A percentile compares a stretch with the other conserved stretches of the same genome.
These are phyloP conservation scores for Drosophila seclusa DNA, from an alignment of 2,888 invertebrate species.

Conservation along the genomic window DNA sequence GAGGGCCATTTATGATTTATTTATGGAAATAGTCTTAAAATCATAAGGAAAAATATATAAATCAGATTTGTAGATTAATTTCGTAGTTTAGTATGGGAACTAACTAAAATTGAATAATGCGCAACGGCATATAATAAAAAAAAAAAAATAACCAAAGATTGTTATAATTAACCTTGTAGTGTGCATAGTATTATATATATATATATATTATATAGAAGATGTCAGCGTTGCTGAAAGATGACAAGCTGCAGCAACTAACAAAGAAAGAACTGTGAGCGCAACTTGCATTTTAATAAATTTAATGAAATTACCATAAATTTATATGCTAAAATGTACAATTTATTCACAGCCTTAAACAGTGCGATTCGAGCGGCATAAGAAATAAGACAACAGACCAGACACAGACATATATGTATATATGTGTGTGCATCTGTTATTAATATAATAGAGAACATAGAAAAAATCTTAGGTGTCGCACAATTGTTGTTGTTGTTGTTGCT, in stretches of 20 bases:
- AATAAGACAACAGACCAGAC: constrained; percentile 53
- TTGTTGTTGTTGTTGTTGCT: constrained; percentile 36
- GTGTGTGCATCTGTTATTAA: constrained; percentile 15
- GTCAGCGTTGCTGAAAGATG: neutral
- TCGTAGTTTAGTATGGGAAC: neutral
- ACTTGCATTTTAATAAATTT: constrained; percentile 70
- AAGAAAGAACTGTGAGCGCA: constrained; percentile 44
- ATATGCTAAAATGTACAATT: constrained; percentile 66
- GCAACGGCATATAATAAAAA: neutral
- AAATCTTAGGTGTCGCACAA: constrained; percentile 56
- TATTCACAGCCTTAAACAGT: constrained; percentile 66
- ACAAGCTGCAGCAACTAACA: constrained; percentile 21
- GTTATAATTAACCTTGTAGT: constrained; percentile 24
- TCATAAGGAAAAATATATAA: neutral
- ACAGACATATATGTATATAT: constrained; percentile 2
- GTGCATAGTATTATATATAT: constrained; percentile 9
- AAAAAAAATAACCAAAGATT: neutral
- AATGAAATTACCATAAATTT: constrained; percentile 60
- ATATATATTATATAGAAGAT: constrained; percentile 11
- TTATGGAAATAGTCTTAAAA: neutral
- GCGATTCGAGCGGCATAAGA: constrained; percentile 50
- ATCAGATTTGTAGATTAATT: neutral
- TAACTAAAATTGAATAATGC: neutral
- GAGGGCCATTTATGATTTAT: neutral
- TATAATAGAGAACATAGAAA: constrained; percentile 49